A percentile compares a stretch with the other conserved stretches of the same genome.
These are phyloP conservation scores for Crenichthys baileyi DNA, from an alignment of 2,797 vertebrate species.

Conservation along the genomic window DNA sequence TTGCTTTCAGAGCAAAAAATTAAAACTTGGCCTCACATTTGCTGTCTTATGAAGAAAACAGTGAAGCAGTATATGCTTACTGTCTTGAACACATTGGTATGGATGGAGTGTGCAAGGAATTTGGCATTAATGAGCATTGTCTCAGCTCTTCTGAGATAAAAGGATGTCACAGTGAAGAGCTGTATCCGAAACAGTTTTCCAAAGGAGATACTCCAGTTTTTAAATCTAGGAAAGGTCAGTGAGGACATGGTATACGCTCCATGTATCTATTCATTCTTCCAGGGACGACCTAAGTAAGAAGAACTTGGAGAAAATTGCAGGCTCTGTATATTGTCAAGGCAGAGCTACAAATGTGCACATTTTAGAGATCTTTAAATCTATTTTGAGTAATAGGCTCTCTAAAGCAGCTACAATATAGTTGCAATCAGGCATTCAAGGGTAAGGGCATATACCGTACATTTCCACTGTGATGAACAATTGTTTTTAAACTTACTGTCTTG, in stretches of 20 bases:
- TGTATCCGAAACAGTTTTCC: slow-evolving; percentile 2
- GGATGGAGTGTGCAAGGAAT: slow-evolving; percentile 14
- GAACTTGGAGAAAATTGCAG: not conserved
- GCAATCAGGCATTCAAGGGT: not conserved
- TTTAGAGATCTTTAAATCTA: no score
- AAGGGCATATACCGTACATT: not conserved
- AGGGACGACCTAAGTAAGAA: not conserved
- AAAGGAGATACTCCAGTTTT: slow-evolving; percentile 13
- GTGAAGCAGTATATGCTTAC: slow-evolving; percentile 24
- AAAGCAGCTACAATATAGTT: not conserved
- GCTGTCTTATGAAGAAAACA: slow-evolving; percentile 27
- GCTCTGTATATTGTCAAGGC: slow-evolving; percentile 5
- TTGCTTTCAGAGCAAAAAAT: slow-evolving; percentile 31
- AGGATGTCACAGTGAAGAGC: slow-evolving; percentile 16
- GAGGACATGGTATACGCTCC: not conserved
- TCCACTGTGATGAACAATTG: not conserved
- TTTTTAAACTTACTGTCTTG: no score
- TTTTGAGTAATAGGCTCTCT: not conserved
- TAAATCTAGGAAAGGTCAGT: slow-evolving; percentile 3
- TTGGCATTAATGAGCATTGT: slow-evolving; percentile 1
- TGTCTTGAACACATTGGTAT: slow-evolving; percentile 25
- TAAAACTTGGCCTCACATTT: slow-evolving; percentile 18
- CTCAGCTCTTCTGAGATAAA: slow-evolving; percentile 20
- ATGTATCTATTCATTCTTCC: slow-evolving; percentile 7
- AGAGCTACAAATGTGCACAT: not conserved